phyloP scores from a whole-genome alignment of 2,888 invertebrate species.

The Perdita meconis region DNA sequence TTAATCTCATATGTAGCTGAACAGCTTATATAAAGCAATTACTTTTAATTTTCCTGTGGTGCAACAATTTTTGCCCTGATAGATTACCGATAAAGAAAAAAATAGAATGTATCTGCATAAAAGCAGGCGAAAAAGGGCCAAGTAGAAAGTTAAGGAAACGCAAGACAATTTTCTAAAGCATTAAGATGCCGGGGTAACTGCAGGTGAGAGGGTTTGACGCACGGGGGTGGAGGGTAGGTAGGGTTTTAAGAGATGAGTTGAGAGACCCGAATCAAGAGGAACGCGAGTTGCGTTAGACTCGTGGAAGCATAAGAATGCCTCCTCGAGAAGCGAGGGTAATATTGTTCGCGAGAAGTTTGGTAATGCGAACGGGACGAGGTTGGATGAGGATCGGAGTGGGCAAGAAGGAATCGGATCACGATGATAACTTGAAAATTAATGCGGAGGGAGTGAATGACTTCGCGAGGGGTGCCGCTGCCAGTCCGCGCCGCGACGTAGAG shows the following conservation, averaged over 20 bases:
- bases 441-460: slow-evolving; percentile 24
- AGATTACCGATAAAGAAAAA: too few species aligned
- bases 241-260: slow-evolving; percentile 40
- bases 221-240: slow-evolving; percentile 17
- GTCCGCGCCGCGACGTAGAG: neutral
- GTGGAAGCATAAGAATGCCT: slow-evolving; percentile 51
- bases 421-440: slow-evolving; percentile 46
- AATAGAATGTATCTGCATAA: slow-evolving; percentile 44
- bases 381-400: slow-evolving; percentile 39
- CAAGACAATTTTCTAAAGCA: slow-evolving; percentile 68
- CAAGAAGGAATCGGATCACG: slow-evolving; percentile 33
- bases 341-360: slow-evolving; percentile 54
- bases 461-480: slow-evolving; percentile 7
- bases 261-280: slow-evolving; percentile 31
- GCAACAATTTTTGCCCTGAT: too few species aligned
- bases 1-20: too few species aligned
- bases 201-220: slow-evolving; percentile 7
- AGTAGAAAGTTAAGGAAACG: slow-evolving; percentile 62
- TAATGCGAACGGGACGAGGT: slow-evolving; percentile 37
- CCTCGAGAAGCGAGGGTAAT: slow-evolving; percentile 49
- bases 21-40: too few species aligned
- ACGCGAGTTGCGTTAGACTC: slow-evolving; percentile 40
- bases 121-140: slow-evolving; percentile 57
- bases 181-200: slow-evolving; percentile 53
- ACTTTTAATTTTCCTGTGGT: too few species aligned